Evolutionary conservation across 2,797 vertebrate species (phyloP).

Genomic region (Mus caroli): DNA sequence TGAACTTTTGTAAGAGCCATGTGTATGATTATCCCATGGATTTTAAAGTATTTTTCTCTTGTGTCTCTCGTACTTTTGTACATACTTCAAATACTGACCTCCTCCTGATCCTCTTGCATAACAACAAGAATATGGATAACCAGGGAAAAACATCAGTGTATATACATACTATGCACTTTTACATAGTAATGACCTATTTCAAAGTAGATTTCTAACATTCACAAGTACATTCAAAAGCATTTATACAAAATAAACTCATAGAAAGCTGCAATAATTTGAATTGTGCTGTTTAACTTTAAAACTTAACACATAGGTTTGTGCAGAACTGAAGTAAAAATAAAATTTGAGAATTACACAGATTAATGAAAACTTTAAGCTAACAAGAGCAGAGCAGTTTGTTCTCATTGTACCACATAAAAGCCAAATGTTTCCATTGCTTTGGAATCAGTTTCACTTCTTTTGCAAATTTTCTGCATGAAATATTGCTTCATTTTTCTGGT

Average conservation of each 20-base stretch:
- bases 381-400: not conserved
- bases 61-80: not conserved
- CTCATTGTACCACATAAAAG: not conserved
- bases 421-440: conserved; percentile 42
- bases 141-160: not conserved
- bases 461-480: conserved; percentile 63
- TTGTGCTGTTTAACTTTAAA: conserved; percentile 4
- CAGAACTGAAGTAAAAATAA: not conserved
- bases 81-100: not conserved
- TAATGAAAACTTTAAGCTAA: conserved; percentile 57
- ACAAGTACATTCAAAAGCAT: not conserved
- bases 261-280: not conserved
- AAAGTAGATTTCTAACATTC: conserved; percentile 1
- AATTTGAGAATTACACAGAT: conserved; percentile 40
- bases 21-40: too few relatives aligned
- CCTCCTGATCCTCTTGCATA: not conserved
- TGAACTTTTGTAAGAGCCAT: not conserved
- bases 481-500: conserved; percentile 43
- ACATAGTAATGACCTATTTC: not conserved
- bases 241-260: not conserved
- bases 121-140: conserved; percentile 4
- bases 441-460: conserved; percentile 61
- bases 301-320: not conserved
- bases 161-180: not conserved
- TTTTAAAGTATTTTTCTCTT: not conserved